Evolutionary conservation across 2,797 vertebrate genomes (phyloP).

Genomic region (Microctenopoma stevenorrisi): DNA sequence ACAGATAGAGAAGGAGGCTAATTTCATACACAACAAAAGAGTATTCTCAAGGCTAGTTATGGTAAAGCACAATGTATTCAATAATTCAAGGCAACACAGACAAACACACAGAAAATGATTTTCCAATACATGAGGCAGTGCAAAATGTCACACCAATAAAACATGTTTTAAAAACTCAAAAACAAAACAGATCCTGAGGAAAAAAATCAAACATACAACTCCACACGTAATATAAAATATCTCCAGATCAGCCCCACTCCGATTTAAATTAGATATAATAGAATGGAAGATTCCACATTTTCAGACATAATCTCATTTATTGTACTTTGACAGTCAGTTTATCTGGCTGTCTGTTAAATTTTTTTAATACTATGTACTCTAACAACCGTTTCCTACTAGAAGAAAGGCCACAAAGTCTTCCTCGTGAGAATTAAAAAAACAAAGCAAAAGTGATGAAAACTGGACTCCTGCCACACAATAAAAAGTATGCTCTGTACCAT

Average conservation of each 20-base stretch:
- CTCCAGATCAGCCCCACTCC: conserved; percentile 72
- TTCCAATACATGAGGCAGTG: conserved; percentile 82
- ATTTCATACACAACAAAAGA: conserved; percentile 65
- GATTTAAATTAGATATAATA: conserved; percentile 80
- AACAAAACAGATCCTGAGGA: conserved; percentile 83
- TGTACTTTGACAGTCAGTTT: conserved; percentile 62
- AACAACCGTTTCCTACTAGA: conserved; percentile 48
- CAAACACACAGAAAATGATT: conserved; percentile 59
- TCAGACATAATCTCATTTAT: conserved; percentile 67
- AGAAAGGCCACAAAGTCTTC: conserved; percentile 74
- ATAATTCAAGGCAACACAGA: conserved; percentile 83
- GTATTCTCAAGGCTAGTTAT: conserved; percentile 70
- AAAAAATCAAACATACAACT: conserved; percentile 71
- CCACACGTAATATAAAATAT: conserved; percentile 66
- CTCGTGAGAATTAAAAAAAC: conserved; percentile 37
- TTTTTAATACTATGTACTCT: conserved; percentile 26
- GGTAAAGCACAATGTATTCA: conserved; percentile 82
- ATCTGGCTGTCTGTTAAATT: conserved; percentile 38
- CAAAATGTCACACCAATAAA: conserved; percentile 85
- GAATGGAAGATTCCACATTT: conserved; percentile 68
- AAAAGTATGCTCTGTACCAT: conserved; percentile 77
- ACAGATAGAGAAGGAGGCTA: conserved; percentile 22
- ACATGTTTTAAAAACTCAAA: conserved; percentile 72
- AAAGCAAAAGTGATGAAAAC: conserved; percentile 60
- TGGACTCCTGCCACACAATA: conserved; percentile 59